These are phyloP conservation scores for Vidua macroura DNA, from an alignment of 2,113 vertebrate species.

Conservation along the genomic window DNA sequence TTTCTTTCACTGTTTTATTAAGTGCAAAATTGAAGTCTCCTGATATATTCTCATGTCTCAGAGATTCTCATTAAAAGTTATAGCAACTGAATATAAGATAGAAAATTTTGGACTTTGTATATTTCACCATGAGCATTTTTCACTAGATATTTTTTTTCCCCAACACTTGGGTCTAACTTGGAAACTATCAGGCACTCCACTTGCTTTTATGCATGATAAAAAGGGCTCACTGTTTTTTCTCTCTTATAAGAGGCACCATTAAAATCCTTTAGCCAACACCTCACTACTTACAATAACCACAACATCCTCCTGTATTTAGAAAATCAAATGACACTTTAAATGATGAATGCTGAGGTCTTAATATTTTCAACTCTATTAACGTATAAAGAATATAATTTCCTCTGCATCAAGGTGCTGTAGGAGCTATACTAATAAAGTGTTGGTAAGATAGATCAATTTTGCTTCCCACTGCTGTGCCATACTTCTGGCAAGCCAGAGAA, in stretches of 20 bases:
- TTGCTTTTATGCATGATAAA: not conserved
- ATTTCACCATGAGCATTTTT: not conserved
- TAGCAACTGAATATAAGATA: not conserved
- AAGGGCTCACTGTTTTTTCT: not conserved
- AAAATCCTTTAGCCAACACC: not conserved
- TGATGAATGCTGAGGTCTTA: constrained; percentile 1
- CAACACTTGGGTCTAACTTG: not conserved
- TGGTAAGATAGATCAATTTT: not conserved
- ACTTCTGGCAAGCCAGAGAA: not conserved
- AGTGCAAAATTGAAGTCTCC: not conserved
- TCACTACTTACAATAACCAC: not conserved
- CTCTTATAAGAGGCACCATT: not conserved
- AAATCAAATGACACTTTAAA: not conserved
- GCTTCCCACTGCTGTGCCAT: not conserved
- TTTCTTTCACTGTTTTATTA: constrained; percentile 29
- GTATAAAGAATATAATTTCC: not conserved
- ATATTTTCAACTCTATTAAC: not conserved
- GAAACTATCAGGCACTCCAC: not conserved
- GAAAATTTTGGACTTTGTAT: not conserved
- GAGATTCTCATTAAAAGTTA: constrained; percentile 34
- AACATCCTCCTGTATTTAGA: not conserved
- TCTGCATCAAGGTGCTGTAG: not conserved
- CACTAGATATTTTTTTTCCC: not conserved
- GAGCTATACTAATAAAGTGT: not conserved
- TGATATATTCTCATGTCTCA: not conserved